Evolutionary conservation across 2,113 vertebrate species (phyloP), one percentile per base, ranked within the genome.

Genomic region (human): DNA sequence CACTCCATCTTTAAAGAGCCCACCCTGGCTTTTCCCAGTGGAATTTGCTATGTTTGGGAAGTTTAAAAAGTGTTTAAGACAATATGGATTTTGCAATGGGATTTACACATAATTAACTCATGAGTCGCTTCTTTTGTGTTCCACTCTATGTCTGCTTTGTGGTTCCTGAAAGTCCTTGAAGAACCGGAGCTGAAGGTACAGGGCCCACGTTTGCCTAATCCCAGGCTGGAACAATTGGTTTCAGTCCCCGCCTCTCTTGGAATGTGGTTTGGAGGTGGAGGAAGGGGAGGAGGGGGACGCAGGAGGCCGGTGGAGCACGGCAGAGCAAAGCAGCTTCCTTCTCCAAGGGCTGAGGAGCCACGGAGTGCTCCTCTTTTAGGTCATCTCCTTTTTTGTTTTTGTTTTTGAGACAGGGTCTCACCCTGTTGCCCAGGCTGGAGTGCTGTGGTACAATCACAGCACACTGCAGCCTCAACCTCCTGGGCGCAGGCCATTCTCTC

Each of bases 181-280:
- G 89, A 94, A 66, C 61, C 1, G 17, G 40, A 76, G 88, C 66
- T 70, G 88, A 59, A 93, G 80, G 94, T 61, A 9, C 27, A 6
- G 30, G 92, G 76, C 73, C n/a, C 30, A 22, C 3, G 16, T 45
- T 13, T 11, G 86, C 92, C 79, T 78, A 6, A 20, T 23, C 68
- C 38, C 14, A 0, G 14, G 13, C 57, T 27, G 93, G 88, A 93
- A 61, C 81, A 75, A 75, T 61, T 32, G 40, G 86, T 95, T 70
- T 95, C 94, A 59, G 90, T 57, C 96, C 57, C 86, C 0, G 2
- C 93, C 88, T 92, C 79, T 57, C 85, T 43, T 1, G 72, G 97
- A 90, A 68, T 50, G 80, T 1, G 16, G 83, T n/a, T 75, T 66
- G 38, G 27, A 8, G 18, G 83, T 35, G 18, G 45, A 38, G 48